These are phyloP conservation scores for Hedychridium roseum DNA, from an alignment of 2,888 invertebrate species.

Conservation along the genomic window DNA sequence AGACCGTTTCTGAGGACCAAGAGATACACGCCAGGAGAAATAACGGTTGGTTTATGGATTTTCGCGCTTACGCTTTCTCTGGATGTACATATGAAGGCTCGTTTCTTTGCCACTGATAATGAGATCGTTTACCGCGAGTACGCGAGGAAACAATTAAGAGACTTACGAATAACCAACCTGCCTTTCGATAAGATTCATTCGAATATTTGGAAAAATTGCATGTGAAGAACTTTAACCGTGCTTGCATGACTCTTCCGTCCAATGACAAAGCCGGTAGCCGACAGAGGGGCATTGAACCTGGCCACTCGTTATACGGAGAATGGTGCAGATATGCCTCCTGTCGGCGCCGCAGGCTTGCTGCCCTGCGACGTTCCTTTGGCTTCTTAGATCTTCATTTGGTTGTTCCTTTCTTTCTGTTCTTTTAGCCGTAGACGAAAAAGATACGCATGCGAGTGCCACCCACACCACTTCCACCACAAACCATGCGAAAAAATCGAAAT, in stretches of 20 bases:
- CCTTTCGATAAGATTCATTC: too few relatives aligned
- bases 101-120: conserved; percentile 9
- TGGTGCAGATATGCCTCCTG: too few relatives aligned
- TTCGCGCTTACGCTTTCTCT: not conserved
- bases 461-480: conserved; percentile 48
- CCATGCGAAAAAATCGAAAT: conserved; percentile 58
- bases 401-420: conserved; percentile 59
- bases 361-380: conserved; percentile 41
- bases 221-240: too few relatives aligned
- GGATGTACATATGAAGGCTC: not conserved
- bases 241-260: too few relatives aligned
- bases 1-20: conserved; percentile 77
- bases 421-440: conserved; percentile 58
- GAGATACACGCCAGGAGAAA: conserved; percentile 64
- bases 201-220: too few relatives aligned
- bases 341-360: too few relatives aligned
- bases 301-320: too few relatives aligned
- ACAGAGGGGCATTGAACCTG: too few relatives aligned
- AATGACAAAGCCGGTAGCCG: too few relatives aligned
- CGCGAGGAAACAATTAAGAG: too few relatives aligned
- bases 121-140: too few relatives aligned
- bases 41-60: conserved; percentile 56
- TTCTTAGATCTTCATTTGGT: conserved; percentile 40
- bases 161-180: too few relatives aligned
- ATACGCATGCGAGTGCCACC: conserved; percentile 62